These are phyloP conservation scores for Platyrinchus mystaceus DNA, from an alignment of 2,797 vertebrate species.

Conservation along the genomic window DNA sequence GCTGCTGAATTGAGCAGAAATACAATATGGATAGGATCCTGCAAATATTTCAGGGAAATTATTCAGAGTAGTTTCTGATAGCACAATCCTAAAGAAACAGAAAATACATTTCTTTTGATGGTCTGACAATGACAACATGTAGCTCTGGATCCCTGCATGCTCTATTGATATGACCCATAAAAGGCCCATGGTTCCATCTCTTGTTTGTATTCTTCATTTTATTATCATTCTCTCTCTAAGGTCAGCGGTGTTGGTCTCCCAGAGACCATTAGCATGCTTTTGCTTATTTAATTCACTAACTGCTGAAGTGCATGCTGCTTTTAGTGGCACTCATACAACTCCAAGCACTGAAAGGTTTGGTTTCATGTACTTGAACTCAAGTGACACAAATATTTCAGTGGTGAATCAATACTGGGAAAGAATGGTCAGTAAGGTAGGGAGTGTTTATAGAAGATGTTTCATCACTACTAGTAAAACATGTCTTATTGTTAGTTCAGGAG, in stretches of 20 bases:
- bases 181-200: slow-evolving; percentile 47
- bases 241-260: slow-evolving; percentile 54
- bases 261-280: slow-evolving; percentile 68
- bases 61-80: not conserved
- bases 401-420: slow-evolving; percentile 76
- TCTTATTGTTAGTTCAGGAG: slow-evolving; percentile 80
- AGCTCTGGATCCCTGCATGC: slow-evolving; percentile 32
- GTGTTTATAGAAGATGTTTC: slow-evolving; percentile 81
- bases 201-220: slow-evolving; percentile 66
- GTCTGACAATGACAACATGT: slow-evolving; percentile 35
- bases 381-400: slow-evolving; percentile 79
- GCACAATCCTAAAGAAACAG: slow-evolving; percentile 13
- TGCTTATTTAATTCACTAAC: slow-evolving; percentile 72
- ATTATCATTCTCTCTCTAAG: slow-evolving; percentile 69
- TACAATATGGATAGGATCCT: not conserved
- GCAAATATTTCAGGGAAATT: slow-evolving; percentile 16
- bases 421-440: slow-evolving; percentile 72
- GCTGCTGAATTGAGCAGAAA: not conserved
- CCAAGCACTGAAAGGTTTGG: slow-evolving; percentile 61
- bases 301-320: slow-evolving; percentile 63
- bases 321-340: slow-evolving; percentile 70
- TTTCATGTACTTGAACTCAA: slow-evolving; percentile 79
- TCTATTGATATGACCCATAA: slow-evolving; percentile 51
- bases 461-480: slow-evolving; percentile 79
- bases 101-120: slow-evolving; percentile 37